Evolutionary conservation across 2,797 vertebrate species (phyloP), one percentile per base, ranked within the genome.

Genomic region (Chelon auratus): DNA sequence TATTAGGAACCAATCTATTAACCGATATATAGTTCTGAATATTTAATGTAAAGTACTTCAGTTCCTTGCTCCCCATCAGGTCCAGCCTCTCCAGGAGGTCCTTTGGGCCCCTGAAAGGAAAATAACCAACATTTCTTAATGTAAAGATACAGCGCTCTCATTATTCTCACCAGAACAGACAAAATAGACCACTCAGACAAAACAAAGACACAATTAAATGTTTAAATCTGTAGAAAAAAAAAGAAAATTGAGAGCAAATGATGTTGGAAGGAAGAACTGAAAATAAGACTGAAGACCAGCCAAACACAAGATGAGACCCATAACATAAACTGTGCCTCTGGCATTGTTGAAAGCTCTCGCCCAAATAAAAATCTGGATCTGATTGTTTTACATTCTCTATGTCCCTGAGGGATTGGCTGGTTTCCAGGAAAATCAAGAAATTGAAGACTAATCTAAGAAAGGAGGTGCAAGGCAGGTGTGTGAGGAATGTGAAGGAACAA

Each of bases 11-110:
- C 30, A 58, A 56, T 0, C 1, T 1, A 22, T 22, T 43, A 37
- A 58, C 1, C 24, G 10, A 60, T 45, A 4, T 39, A 43, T 13
- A 26, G 14, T 26, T 1, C 15, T 3, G 0, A 69, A 67, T 62
- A 62, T 48, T 50, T 18, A 7, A 71, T 45, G 6, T 67, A 37
- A 81, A 81, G 83, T 92, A 99, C 98, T 95, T 98, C 97, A 81
- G 79, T 77, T 26, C 98, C 98, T 68, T 91, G 94, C 86, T 97
- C 96, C 94, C 97, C 98, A 81, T 94, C 80, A 78, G 93, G 88
- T 77, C 97, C 98, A 77, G 85, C 59, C 24, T 97, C 96, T 56
- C 97, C 98, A 55, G 92, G 91, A 33, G 92, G 93, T 86, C 98
- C 98, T 92, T 93, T 96, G 64, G 92, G 89, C 74, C 97, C 98